Evolutionary conservation across 2,797 vertebrate species (phyloP).

Genomic region (Xenentodon cancila): DNA sequence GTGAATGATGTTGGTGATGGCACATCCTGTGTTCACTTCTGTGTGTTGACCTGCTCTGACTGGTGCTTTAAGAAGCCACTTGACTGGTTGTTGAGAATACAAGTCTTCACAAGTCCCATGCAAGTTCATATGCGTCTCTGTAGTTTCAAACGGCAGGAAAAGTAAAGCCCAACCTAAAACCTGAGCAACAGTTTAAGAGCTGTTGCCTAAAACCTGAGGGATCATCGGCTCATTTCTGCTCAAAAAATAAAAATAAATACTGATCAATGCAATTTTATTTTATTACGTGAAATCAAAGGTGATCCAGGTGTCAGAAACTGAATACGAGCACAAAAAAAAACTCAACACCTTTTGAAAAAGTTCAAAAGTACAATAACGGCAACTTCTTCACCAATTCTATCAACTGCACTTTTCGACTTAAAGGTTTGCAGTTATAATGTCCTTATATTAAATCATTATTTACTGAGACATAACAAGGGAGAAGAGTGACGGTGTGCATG

Average conservation of each 20-base stretch:
- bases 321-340: not conserved
- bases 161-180: not conserved
- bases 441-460: slow-evolving; percentile 2
- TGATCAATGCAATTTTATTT: no score
- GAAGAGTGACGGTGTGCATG: slow-evolving; percentile 6
- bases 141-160: not conserved
- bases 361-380: not conserved
- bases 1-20: not conserved
- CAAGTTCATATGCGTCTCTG: not conserved
- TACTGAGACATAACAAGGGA: not conserved
- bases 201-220: no score
- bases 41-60: not conserved
- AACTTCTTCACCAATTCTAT: not conserved
- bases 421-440: not conserved
- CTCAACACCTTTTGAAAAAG: not conserved
- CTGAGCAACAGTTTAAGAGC: not conserved
- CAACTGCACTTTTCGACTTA: not conserved
- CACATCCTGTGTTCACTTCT: not conserved
- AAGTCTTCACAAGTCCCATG: slow-evolving; percentile 8
- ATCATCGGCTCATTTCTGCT: no score
- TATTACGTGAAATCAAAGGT: no score
- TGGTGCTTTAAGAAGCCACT: slow-evolving; percentile 8
- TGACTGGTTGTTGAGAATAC: slow-evolving; percentile 5
- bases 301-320: not conserved
- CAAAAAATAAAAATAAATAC: no score